Evolutionary conservation across 2,113 vertebrate genomes (phyloP).

Genomic region (Meriones unguiculatus): DNA sequence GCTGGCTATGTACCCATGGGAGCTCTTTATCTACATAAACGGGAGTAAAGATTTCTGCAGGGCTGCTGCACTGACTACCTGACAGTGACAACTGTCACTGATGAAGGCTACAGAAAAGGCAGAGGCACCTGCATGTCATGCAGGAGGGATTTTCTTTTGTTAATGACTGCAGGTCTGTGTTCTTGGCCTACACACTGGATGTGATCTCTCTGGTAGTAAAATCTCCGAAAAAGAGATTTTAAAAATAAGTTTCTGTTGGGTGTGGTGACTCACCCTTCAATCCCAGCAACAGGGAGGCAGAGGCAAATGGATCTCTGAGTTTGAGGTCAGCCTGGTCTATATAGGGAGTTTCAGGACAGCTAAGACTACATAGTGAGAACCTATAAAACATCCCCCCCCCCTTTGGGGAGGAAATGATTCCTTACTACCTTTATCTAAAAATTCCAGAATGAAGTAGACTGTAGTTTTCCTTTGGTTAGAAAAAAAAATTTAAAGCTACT

Average conservation of each 20-base stretch:
- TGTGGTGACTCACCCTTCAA: neutral
- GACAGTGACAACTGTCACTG: neutral
- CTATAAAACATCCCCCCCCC: neutral
- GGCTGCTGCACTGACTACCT: neutral
- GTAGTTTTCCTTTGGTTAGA: neutral
- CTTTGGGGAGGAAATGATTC: neutral
- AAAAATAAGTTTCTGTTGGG: constrained; percentile 9
- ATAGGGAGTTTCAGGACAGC: neutral
- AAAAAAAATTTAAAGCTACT: constrained; percentile 31
- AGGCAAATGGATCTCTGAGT: neutral
- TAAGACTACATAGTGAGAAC: neutral
- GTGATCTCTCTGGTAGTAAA: neutral
- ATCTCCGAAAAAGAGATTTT: constrained; percentile 32
- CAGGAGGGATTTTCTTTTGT: neutral
- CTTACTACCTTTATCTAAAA: constrained; percentile 56
- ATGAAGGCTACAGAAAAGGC: neutral
- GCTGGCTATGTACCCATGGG: neutral
- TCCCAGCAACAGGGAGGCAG: neutral
- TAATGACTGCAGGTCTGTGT: neutral
- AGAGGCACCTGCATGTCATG: neutral
- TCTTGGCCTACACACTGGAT: neutral
- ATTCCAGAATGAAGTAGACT: neutral
- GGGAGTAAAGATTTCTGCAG: neutral
- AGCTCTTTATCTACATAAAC: neutral
- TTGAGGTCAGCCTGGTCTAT: neutral